These are phyloP conservation scores for Episyrphus balteatus DNA, from an alignment of 1,140 invertebrate genomes.

Conservation along the genomic window DNA sequence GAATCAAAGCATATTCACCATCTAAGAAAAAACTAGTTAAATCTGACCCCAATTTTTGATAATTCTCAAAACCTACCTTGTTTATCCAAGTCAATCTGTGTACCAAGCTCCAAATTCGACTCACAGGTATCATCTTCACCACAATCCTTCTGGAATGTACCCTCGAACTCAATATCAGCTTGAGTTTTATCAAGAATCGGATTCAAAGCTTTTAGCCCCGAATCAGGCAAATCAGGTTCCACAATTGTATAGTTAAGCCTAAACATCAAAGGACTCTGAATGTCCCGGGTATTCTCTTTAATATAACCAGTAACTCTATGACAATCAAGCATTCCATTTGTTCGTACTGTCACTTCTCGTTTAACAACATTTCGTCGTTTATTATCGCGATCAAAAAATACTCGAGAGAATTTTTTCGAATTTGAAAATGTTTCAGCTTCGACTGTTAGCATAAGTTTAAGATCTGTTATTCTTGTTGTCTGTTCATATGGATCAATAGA, in stretches of 20 bases:
- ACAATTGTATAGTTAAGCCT: constrained; percentile 71
- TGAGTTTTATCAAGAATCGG: constrained; percentile 83
- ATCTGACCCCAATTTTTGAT: constrained; percentile 2
- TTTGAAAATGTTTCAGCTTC: constrained; percentile 71
- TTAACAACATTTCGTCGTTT: constrained; percentile 47
- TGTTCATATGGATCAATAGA: constrained; percentile 56
- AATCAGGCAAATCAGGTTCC: constrained; percentile 50
- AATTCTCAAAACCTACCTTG: constrained; percentile 27
- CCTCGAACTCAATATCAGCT: constrained; percentile 68
- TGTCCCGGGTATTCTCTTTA: constrained; percentile 73
- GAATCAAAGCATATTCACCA: constrained; percentile 44
- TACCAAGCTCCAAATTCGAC: constrained; percentile 66
- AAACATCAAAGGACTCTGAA: constrained; percentile 76
- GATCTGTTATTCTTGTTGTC: constrained; percentile 38
- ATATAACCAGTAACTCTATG: constrained; percentile 65
- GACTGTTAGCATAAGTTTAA: constrained; percentile 61
- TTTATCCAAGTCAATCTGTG: constrained; percentile 46
- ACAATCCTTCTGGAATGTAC: constrained; percentile 87
- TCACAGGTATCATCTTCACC: constrained; percentile 81
- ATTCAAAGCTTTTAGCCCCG: constrained; percentile 59
- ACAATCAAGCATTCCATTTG: constrained; percentile 47
- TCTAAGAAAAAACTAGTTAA: constrained; percentile 23
- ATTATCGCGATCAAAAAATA: constrained; percentile 54
- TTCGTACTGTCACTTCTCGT: constrained; percentile 44
- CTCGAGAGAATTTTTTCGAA: constrained; percentile 68